Evolutionary conservation across 92 coral and sea anemone genomes (phyloP).

Genomic region (Parazoanthus atlanticus): DNA sequence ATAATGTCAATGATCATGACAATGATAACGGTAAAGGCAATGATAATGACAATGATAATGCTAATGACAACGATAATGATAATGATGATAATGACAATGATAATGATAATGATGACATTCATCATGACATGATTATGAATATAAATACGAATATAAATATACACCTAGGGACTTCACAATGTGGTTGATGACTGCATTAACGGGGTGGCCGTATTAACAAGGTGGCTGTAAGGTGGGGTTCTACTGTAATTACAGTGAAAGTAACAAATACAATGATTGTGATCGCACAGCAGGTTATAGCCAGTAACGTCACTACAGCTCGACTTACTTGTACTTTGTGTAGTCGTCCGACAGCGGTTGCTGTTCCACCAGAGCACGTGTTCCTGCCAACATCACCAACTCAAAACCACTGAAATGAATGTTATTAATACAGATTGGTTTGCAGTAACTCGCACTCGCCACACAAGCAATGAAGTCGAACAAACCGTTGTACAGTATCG

Average conservation of each 20-base stretch:
- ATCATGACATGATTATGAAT: too few species aligned
- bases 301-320: neutral
- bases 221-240: neutral
- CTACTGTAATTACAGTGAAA: neutral
- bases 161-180: neutral
- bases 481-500: neutral
- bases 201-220: neutral
- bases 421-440: neutral
- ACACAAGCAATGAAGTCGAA: neutral
- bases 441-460: too few species aligned
- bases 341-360: constrained; percentile 69
- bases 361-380: constrained; percentile 78
- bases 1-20: neutral
- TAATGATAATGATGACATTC: too few species aligned
- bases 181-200: neutral
- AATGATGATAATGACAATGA: too few species aligned
- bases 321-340: constrained; percentile 70
- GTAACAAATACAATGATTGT: neutral
- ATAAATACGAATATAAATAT: too few species aligned
- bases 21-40: neutral
- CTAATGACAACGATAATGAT: neutral
- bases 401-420: constrained; percentile 57
- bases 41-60: neutral
- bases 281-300: neutral
- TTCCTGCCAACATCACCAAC: constrained; percentile 66